A percentile compares a stretch with the other conserved stretches of the same genome.
Evolutionary conservation across 2,797 vertebrate genomes (phyloP).

Genomic region (Sternarchorhynchus goeldii): DNA sequence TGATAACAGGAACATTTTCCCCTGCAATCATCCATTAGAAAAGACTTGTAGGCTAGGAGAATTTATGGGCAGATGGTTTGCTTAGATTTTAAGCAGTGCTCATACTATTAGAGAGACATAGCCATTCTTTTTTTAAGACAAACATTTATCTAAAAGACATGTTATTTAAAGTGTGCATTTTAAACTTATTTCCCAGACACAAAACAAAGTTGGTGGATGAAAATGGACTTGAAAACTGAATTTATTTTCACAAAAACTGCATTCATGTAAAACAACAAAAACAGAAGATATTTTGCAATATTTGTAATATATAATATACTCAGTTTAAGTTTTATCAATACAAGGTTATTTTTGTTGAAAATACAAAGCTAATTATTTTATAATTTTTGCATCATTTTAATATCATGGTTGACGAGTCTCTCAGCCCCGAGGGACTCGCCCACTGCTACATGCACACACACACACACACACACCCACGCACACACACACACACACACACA

Average conservation of each 20-base stretch:
- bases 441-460: no score
- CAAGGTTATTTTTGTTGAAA: not conserved
- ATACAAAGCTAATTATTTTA: not conserved
- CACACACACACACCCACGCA: no score
- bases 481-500: no score
- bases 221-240: not conserved
- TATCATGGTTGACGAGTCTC: no score
- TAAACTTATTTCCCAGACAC: conserved; percentile 30
- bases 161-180: conserved; percentile 15
- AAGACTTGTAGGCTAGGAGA: not conserved
- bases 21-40: conserved; percentile 6
- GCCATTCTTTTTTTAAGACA: conserved; percentile 35
- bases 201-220: not conserved
- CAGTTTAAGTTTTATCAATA: not conserved
- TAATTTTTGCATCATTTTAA: not conserved
- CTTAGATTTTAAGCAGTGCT: conserved; percentile 37
- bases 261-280: not conserved
- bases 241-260: not conserved
- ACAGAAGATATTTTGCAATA: not conserved
- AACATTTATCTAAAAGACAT: conserved; percentile 27
- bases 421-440: no score
- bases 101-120: conserved; percentile 1
- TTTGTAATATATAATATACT: no score
- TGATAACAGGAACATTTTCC: conserved; percentile 23
- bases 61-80: conserved; percentile 19